A percentile compares a stretch with the other conserved stretches of the same genome.
Conservation (phyloP, 2,113 vertebrate genomes). For the Pantherophis guttatus region DNA sequence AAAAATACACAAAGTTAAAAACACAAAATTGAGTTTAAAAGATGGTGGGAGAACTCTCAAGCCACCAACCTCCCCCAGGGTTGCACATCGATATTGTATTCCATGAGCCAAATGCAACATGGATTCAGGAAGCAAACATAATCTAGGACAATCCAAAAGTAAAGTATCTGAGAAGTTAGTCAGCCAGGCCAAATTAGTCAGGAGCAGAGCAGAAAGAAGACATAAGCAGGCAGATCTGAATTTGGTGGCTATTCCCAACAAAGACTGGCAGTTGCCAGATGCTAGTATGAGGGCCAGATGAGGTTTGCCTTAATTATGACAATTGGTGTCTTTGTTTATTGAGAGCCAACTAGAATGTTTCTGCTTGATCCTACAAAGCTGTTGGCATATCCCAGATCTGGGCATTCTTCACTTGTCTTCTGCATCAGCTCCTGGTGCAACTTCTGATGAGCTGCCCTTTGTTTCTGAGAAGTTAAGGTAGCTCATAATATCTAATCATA, state of each 20-base stretch:
- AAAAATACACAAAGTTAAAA: no score
- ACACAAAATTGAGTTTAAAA: no score
- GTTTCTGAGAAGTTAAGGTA: background rate
- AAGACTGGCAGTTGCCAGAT: background rate
- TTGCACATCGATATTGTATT: no score
- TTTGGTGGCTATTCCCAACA: background rate
- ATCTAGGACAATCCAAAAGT: background rate
- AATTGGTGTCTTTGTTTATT: background rate
- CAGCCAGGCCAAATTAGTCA: background rate
- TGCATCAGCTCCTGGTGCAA: background rate
- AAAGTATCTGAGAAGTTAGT: background rate
- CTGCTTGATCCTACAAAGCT: background rate
- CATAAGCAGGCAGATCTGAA: background rate
- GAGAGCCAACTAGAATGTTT: background rate
- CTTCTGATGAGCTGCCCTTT: background rate
- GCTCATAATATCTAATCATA: background rate
- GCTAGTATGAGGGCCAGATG: background rate
- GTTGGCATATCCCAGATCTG: background rate
- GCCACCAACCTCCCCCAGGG: no score
- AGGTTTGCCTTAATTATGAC: background rate
- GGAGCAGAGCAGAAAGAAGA: background rate
- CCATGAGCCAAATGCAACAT: background rate
- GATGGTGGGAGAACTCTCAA: no score
- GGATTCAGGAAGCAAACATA: background rate
- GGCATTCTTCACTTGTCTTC: background rate